Evolutionary conservation across 1,140 invertebrate genomes (phyloP).

Genomic region (Drosophila sp.): DNA sequence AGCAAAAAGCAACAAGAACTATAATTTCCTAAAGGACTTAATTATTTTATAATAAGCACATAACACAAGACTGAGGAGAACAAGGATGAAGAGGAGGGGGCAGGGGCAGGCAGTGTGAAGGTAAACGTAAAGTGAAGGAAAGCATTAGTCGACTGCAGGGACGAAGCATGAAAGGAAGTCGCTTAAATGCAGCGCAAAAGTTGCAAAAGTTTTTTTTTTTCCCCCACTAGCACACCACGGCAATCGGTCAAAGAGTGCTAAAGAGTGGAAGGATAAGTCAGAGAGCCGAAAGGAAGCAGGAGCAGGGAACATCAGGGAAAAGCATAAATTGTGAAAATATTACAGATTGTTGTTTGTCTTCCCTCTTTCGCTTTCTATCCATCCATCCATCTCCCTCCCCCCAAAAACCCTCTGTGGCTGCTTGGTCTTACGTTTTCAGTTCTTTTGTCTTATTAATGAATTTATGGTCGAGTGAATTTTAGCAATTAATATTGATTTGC

Average conservation of each 20-base stretch:
- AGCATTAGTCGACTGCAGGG: conserved; percentile 20
- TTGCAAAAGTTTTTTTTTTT: conserved; percentile 63
- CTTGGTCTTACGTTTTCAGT: conserved; percentile 4
- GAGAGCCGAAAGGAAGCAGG: conserved; percentile 5
- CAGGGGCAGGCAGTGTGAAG: too few species aligned
- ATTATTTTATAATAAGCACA: conserved; percentile 80
- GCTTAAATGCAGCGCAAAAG: conserved; percentile 70
- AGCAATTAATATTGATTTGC: conserved; percentile 68
- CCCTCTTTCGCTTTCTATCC: conserved; percentile 7
- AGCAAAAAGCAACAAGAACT: conserved; percentile 59
- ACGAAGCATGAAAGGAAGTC: conserved; percentile 46
- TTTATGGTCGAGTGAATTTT: conserved; percentile 42
- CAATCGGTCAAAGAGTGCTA: conserved; percentile 54
- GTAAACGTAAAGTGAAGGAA: neutral
- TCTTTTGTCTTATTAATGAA: conserved; percentile 45
- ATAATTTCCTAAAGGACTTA: conserved; percentile 80
- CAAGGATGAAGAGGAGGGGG: neutral
- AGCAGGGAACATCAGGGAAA: conserved; percentile 23
- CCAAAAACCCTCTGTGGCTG: neutral
- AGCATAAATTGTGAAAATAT: conserved; percentile 71
- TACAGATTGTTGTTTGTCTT: conserved; percentile 57
- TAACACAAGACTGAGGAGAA: conserved; percentile 52
- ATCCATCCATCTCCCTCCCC: neutral
- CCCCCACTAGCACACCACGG: conserved; percentile 11
- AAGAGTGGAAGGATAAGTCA: conserved; percentile 17